Evolutionary conservation across 2,888 invertebrate species (phyloP), one percentile per base, ranked within the genome.

Genomic region (Apodemia hepburni): DNA sequence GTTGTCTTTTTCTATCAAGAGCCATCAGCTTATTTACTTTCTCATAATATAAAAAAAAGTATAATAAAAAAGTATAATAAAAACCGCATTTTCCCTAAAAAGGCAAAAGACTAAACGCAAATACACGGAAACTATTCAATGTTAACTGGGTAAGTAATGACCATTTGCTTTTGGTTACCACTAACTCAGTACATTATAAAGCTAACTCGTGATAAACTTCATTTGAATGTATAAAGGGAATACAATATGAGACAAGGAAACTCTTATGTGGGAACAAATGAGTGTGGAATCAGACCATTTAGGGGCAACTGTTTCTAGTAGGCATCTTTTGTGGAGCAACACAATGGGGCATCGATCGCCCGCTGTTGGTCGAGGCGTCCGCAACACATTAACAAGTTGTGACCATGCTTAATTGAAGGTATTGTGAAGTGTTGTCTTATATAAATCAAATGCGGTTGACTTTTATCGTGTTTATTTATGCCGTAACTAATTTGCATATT

Each of bases 241-340:
- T 22, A 54, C 54, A 27, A 15, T 54, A 51, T 51, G 12, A 27
- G 65, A 61, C 58, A 61, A 61, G 63, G 65, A 64, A 66, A 67
- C 66, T 64, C 63, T 65, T 79, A 81, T 81, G 79, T 81, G 78
- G 81, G 76, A 85, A 81, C 84, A 85, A 85, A 86, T 82, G 80
- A 79, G 78, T 78, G 79, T 75, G 76, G 75, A 76, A 73, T 73
- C 72, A 71, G 74, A 76, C 87, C 86, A 77, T 86, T 79, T 84
- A 87, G 74, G 83, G 85, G 71, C 74, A 76, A 75, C 74, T 75
- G 82, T 82, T 84, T 79, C 82, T 81, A 82, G 80, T 82, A 77
- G 76, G 82, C 80, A 81, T 83, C 84, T 85, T 87, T 86, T 86
- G 86, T 86, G 76, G 77, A 38, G 75, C 78, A 80, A 78, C 77